Evolutionary conservation across 2,888 invertebrate genomes (phyloP).

Genomic region (Ormyrus labotus): DNA sequence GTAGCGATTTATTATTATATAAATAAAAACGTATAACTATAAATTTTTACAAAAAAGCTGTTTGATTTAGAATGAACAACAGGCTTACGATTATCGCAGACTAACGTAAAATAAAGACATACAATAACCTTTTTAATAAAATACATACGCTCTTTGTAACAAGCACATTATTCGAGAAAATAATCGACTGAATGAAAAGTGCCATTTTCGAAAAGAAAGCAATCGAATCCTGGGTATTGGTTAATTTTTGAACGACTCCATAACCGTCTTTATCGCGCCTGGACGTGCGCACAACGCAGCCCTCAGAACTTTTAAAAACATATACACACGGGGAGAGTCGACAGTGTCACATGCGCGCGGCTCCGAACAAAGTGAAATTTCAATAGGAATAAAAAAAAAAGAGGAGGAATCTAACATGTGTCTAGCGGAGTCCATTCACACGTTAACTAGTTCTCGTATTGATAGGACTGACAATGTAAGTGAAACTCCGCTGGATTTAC

Average conservation of each 20-base stretch:
- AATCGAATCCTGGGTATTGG: slow-evolving; percentile 1
- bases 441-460: slow-evolving; percentile 53
- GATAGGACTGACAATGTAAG: slow-evolving; percentile 44
- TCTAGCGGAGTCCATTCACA: slow-evolving; percentile 49
- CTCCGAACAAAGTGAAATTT: slow-evolving; percentile 39
- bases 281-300: background rate
- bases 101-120: too few species aligned
- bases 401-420: slow-evolving; percentile 44
- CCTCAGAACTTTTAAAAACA: slow-evolving; percentile 36
- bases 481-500: slow-evolving; percentile 45
- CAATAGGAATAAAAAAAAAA: slow-evolving; percentile 27
- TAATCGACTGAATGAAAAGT: too few species aligned
- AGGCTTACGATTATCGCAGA: too few species aligned
- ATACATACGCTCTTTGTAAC: too few species aligned
- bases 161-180: too few species aligned
- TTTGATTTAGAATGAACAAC: too few species aligned
- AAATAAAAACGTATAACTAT: too few species aligned
- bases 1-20: too few species aligned
- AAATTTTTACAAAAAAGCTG: too few species aligned
- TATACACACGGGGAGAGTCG: background rate
- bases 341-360: background rate
- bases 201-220: background rate
- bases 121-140: too few species aligned
- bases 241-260: slow-evolving; percentile 28
- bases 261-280: slow-evolving; percentile 14